phyloP scores from a whole-genome alignment of 2,888 invertebrate species.

The Hymenopus coronatus region DNA sequence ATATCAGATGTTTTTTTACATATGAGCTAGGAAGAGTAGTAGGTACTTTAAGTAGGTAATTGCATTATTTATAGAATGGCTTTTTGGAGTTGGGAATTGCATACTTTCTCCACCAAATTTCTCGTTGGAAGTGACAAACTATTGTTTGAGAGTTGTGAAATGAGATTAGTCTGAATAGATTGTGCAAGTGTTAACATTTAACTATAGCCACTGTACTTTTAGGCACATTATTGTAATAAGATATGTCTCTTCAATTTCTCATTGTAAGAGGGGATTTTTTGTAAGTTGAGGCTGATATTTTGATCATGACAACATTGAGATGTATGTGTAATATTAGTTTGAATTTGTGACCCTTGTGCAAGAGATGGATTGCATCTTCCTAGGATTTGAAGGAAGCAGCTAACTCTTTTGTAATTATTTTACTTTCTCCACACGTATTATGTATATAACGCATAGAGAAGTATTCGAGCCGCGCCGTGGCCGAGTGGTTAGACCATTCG shows the following conservation, averaged over 20 bases:
- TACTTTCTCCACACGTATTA: too few relatives aligned
- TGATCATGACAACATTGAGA: constrained; percentile 26
- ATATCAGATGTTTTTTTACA: too few relatives aligned
- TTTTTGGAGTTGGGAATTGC: constrained; percentile 33
- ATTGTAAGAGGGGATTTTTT: constrained; percentile 5
- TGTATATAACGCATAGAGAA: too few relatives aligned
- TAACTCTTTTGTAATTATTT: constrained; percentile 83
- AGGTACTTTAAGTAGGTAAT: too few relatives aligned
- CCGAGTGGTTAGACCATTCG: too few relatives aligned
- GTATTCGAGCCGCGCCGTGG: too few relatives aligned
- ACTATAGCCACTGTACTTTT: constrained; percentile 25
- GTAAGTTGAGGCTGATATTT: constrained; percentile 21
- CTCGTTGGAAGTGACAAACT: constrained; percentile 38
- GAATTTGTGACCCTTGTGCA: constrained; percentile 40
- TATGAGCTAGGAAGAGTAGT: too few relatives aligned
- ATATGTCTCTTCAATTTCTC: constrained; percentile 20
- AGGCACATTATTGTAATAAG: constrained; percentile 21
- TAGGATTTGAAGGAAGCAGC: constrained; percentile 36
- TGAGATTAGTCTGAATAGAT: constrained; percentile 28
- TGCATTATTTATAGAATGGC: too few relatives aligned
- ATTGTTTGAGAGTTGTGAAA: constrained; percentile 28
- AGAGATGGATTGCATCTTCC: constrained; percentile 38
- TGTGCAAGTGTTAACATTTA: constrained; percentile 27
- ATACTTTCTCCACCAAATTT: constrained; percentile 38
- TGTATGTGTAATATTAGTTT: constrained; percentile 18